Conservation (phyloP, 2,113 vertebrate genomes). For the Indri indri region DNA sequence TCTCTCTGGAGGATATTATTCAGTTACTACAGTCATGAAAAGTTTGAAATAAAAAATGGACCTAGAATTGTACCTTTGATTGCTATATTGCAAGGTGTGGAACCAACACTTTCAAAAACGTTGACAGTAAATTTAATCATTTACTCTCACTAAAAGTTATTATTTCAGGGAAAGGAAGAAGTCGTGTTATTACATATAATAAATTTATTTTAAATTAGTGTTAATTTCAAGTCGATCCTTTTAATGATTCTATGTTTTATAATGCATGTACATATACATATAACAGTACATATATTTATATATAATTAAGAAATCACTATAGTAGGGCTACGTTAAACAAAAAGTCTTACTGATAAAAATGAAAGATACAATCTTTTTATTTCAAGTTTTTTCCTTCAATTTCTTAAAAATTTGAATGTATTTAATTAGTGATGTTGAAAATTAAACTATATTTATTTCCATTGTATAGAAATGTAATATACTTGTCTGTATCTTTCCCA, state of each 20-base stretch:
- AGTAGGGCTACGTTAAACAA: background rate
- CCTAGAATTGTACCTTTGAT: background rate
- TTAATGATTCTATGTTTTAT: background rate
- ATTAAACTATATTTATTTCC: slow-evolving; percentile 4
- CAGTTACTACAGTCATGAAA: background rate
- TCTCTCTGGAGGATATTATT: background rate
- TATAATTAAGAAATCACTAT: background rate
- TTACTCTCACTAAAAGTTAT: background rate
- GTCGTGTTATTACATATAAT: background rate
- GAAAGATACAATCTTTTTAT: background rate
- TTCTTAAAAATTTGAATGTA: background rate
- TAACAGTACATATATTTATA: background rate
- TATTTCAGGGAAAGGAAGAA: background rate
- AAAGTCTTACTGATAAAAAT: slow-evolving; percentile 11
- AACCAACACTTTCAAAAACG: background rate
- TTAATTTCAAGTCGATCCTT: slow-evolving; percentile 6
- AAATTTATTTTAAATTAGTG: background rate
- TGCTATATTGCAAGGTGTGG: background rate
- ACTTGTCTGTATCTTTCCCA: background rate
- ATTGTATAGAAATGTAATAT: background rate
- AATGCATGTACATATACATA: background rate
- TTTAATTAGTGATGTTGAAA: background rate
- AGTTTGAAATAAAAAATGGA: slow-evolving; percentile 28
- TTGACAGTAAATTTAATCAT: background rate
- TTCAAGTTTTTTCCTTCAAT: background rate